These are phyloP conservation scores for Oceanodroma tethys DNA, from an alignment of 2,113 vertebrate species.

Conservation along the genomic window DNA sequence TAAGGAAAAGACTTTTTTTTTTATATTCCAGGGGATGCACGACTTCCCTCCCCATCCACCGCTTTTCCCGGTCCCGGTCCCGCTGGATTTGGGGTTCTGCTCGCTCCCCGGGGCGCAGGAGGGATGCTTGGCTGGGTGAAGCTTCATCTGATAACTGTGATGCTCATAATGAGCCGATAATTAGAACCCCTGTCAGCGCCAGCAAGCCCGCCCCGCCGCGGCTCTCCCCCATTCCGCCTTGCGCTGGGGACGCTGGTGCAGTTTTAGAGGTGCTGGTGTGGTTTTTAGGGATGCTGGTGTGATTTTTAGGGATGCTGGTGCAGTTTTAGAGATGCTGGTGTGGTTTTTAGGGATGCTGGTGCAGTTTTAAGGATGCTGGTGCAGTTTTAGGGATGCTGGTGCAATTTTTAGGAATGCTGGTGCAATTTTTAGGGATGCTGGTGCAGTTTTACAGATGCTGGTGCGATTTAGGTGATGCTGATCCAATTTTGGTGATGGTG, in stretches of 20 bases:
- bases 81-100: neutral
- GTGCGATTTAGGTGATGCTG: fast-evolving
- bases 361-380: neutral
- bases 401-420: too few species aligned
- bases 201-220: fast-evolving
- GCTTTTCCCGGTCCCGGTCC: neutral
- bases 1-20: neutral
- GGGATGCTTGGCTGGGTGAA: too few species aligned
- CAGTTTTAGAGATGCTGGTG: too few species aligned
- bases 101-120: neutral
- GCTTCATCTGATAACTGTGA: neutral
- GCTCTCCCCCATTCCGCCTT: neutral
- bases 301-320: neutral
- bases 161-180: neutral
- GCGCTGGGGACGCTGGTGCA: fast-evolving
- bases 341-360: neutral
- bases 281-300: neutral
- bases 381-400: neutral
- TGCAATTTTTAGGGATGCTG: neutral
- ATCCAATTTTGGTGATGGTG: neutral
- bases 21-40: fast-evolving
- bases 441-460: neutral
- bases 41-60: neutral
- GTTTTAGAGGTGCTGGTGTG: neutral
- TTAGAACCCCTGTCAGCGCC: neutral